Evolutionary conservation across 1,140 invertebrate genomes (phyloP), one percentile per base, ranked within the genome.

Genomic region (Oppia nitens): DNA sequence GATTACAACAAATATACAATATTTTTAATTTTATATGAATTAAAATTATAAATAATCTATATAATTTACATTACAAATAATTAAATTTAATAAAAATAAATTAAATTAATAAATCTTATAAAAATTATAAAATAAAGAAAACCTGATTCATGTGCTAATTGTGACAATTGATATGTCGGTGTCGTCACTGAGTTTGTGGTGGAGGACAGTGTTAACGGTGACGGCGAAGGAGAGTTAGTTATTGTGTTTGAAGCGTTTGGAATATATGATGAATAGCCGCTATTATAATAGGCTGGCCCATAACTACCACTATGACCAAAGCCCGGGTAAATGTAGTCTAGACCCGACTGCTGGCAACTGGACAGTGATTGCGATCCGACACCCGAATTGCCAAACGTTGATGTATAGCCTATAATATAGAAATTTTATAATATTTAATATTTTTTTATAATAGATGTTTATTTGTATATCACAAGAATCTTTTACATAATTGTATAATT

Each of bases 131-230:
- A n/a, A n/a, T n/a, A n/a, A n/a, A n/a, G n/a, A n/a, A n/a, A n/a
- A 48, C 65, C 67, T 3, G 66, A 55, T 55, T 65, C 57, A 55
- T 64, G 65, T 40, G 62, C 62, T 23, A 63, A 59, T 60, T 65
- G 61, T 25, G 67, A 60, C 26, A 64, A 53, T 28, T 65, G 60
- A 55, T 68, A 68, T 2, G 67, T 63, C 32, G 66, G 59, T 48
- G 66, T 61, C 14, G 62, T 64, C 45, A 65, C 58, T 55, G 64
- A 61, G 26, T 61, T 63, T n/a, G n/a, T n/a, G n/a, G 64, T 60
- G 17, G 32, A 40, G 32, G 32, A 40, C 6, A 40, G 17, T 17
- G 32, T 40, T 6, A 40, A 17, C 6, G 32, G 17, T 6, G 32
- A 40, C 32, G 32, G 6, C 17, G 32, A 40, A n/a, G n/a, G n/a